These are phyloP conservation scores for Heterochromis multidens DNA, from an alignment of 2,113 vertebrate species.

Conservation along the genomic window DNA sequence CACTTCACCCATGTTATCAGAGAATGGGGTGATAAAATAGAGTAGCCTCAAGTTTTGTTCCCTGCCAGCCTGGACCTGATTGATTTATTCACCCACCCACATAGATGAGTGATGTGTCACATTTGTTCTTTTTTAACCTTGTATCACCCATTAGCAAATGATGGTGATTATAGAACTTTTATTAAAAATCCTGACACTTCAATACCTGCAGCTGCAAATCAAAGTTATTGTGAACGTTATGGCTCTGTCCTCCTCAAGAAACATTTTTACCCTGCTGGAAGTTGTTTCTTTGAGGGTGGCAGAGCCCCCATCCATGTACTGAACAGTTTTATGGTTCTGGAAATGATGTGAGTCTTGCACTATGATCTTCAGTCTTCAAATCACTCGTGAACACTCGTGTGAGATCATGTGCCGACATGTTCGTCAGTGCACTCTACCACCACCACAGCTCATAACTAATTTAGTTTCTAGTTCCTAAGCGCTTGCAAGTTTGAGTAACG, in stretches of 20 bases:
- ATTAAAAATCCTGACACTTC: neutral
- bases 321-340: neutral
- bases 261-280: neutral
- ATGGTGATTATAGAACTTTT: neutral
- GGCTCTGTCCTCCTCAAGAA: neutral
- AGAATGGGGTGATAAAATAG: no score
- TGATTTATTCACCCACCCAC: no score
- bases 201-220: neutral
- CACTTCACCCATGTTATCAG: neutral
- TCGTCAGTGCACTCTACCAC: neutral
- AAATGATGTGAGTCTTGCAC: neutral
- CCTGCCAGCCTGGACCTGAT: no score
- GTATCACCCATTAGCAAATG: no score
- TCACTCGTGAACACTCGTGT: neutral
- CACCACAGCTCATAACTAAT: neutral
- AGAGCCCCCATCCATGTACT: neutral
- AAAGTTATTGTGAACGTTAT: neutral
- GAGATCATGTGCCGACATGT: neutral
- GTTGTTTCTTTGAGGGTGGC: neutral
- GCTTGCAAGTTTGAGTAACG: neutral
- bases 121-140: no score
- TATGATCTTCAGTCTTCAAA: neutral
- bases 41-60: no score
- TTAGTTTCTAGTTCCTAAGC: neutral
- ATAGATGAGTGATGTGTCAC: no score